Percentiles rank a stretch among this genome's conserved stretches.
These are phyloP conservation scores for Chaunax sp. DNA, from an alignment of 2,797 vertebrate genomes.

Conservation along the genomic window DNA sequence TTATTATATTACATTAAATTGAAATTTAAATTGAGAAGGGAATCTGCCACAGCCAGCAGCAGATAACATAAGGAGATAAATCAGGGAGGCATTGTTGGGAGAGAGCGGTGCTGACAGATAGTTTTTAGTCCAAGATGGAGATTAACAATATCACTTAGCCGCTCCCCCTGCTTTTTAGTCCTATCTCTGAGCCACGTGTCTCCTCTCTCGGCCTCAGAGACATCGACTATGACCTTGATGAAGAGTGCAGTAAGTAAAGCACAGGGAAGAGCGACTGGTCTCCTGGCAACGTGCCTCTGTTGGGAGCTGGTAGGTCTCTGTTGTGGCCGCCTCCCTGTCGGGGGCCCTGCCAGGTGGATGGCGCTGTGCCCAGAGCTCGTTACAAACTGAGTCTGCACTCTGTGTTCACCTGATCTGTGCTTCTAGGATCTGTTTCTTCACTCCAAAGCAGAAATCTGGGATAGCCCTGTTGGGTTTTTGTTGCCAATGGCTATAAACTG, in stretches of 20 bases:
- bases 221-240: conserved; percentile 80
- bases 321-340: conserved; percentile 66
- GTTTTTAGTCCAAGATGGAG: conserved; percentile 48
- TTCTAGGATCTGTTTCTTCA: conserved; percentile 49
- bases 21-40: not conserved
- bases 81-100: conserved; percentile 24
- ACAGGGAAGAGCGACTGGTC: conserved; percentile 68
- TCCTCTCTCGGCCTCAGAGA: conserved; percentile 54
- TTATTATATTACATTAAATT: not conserved
- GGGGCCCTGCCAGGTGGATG: conserved; percentile 78
- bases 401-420: conserved; percentile 65
- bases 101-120: conserved; percentile 48
- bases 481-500: conserved; percentile 8
- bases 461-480: conserved; percentile 23
- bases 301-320: conserved; percentile 73
- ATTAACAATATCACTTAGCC: conserved; percentile 59
- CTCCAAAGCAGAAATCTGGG: conserved; percentile 31
- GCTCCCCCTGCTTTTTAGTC: conserved; percentile 14
- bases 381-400: conserved; percentile 66
- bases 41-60: conserved; percentile 4
- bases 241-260: conserved; percentile 75
- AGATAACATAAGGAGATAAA: conserved; percentile 31
- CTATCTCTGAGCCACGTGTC: conserved; percentile 46
- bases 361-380: conserved; percentile 74
- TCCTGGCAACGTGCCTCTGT: conserved; percentile 77